These are phyloP conservation scores for Pogonomyrmex barbatus DNA, from an alignment of 1,140 invertebrate genomes.

Conservation along the genomic window DNA sequence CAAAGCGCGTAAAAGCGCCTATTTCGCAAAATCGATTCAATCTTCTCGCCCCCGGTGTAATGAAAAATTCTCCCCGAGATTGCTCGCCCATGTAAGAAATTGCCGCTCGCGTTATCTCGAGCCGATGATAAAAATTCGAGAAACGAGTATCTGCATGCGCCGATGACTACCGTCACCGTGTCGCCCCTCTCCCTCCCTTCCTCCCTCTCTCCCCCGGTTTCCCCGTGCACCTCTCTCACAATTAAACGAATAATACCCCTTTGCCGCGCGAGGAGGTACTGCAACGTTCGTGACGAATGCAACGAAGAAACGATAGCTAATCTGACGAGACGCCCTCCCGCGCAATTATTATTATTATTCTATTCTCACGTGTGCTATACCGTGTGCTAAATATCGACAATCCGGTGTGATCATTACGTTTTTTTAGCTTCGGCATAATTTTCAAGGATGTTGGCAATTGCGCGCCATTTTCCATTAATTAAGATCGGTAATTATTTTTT, in stretches of 20 bases:
- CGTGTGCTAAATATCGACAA: not conserved
- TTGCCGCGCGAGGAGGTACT: not conserved
- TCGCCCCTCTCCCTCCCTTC: not conserved
- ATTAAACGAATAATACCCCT: constrained; percentile 39
- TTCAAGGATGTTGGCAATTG: not conserved
- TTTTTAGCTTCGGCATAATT: not conserved
- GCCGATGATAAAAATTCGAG: constrained; percentile 52
- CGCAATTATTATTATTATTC: not conserved
- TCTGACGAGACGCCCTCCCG: not conserved
- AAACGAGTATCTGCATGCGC: constrained; percentile 30
- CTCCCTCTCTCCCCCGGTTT: not conserved
- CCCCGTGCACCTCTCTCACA: not conserved
- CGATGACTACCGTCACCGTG: not conserved
- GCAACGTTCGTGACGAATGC: not conserved
- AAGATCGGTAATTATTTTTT: not conserved
- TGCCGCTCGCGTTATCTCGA: constrained; percentile 30
- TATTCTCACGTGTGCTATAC: not conserved
- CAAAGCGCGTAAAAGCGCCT: constrained; percentile 18
- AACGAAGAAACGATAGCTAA: not conserved
- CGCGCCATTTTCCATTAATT: not conserved
- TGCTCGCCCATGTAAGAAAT: constrained; percentile 61
- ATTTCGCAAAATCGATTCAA: constrained; percentile 58
- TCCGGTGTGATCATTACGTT: not conserved
- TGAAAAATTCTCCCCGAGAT: constrained; percentile 52
- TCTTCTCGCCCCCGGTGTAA: constrained; percentile 31